A percentile compares a stretch with the other conserved stretches of the same genome.
These are phyloP conservation scores for Lineus longissimus DNA, from an alignment of 1,140 invertebrate genomes.

Conservation along the genomic window DNA sequence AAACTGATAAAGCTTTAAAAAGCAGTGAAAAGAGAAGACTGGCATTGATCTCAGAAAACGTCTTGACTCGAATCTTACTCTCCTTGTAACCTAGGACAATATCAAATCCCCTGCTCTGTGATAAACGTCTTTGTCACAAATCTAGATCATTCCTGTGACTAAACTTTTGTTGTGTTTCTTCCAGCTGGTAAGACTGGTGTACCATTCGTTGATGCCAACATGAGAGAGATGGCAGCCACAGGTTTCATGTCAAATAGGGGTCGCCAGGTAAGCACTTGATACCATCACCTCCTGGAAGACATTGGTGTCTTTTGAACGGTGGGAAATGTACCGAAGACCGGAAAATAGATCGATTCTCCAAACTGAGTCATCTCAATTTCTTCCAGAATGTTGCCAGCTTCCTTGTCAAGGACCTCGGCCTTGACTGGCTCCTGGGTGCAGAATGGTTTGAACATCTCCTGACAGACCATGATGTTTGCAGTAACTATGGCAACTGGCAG, in stretches of 20 bases:
- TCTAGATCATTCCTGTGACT: too few species aligned
- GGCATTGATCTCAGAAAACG: too few species aligned
- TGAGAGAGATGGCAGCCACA: conserved; percentile 52
- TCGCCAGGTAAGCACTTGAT: conserved; percentile 34
- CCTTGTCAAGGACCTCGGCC: conserved; percentile 51
- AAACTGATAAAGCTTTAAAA: too few species aligned
- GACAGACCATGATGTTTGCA: conserved; percentile 56
- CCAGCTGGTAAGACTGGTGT: conserved; percentile 52
- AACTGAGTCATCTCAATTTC: neutral
- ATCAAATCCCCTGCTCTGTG: too few species aligned
- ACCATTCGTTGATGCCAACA: conserved; percentile 57
- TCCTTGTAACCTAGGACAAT: too few species aligned
- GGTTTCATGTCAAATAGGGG: conserved; percentile 57
- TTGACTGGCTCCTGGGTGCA: conserved; percentile 56
- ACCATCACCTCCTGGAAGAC: too few species aligned
- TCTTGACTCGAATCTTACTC: too few species aligned
- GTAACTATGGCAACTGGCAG: conserved; percentile 57
- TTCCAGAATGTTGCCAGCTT: conserved; percentile 54
- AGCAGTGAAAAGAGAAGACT: too few species aligned
- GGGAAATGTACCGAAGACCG: too few species aligned
- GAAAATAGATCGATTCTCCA: too few species aligned
- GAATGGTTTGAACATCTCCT: conserved; percentile 55
- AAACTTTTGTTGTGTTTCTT: conserved; percentile 9
- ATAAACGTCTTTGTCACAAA: too few species aligned
- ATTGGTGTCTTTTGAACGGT: too few species aligned